A percentile compares a stretch with the other conserved stretches of the same genome.
phyloP scores from a whole-genome alignment of 2,888 invertebrate genomes.

The Spodoptera littoralis region DNA sequence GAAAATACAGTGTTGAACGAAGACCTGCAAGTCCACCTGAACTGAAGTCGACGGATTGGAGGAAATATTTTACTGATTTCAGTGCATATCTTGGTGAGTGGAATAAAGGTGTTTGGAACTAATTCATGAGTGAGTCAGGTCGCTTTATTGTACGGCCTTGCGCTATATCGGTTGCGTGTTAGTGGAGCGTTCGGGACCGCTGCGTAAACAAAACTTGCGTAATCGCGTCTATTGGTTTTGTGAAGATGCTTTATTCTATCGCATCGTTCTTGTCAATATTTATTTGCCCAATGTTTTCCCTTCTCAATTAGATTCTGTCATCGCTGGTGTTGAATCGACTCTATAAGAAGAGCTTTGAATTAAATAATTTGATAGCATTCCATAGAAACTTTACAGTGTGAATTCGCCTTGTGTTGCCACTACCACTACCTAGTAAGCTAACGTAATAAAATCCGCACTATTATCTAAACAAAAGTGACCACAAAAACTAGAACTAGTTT shows the following conservation, averaged over 20 bases:
- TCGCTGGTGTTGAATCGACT: too few species aligned
- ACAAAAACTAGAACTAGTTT: constrained; percentile 25
- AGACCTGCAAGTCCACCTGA: constrained; percentile 77
- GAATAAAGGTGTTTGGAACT: constrained; percentile 55
- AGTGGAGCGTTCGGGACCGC: constrained; percentile 80
- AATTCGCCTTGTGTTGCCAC: too few species aligned
- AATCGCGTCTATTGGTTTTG: constrained; percentile 69
- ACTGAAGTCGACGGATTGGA: constrained; percentile 81
- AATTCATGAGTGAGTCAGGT: constrained; percentile 77
- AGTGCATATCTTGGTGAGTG: constrained; percentile 87
- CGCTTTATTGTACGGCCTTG: constrained; percentile 83
- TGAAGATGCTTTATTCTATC: constrained; percentile 45
- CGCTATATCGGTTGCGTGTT: constrained; percentile 84
- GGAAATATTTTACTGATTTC: constrained; percentile 85
- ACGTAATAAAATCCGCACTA: constrained; percentile 27
- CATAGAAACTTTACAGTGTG: too few species aligned
- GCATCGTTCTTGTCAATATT: constrained; percentile 29
- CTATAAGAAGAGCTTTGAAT: too few species aligned
- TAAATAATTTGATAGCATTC: too few species aligned
- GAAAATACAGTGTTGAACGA: constrained; percentile 86
- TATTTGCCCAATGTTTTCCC: constrained; percentile 30
- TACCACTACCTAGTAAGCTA: constrained; percentile 7
- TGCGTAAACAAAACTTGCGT: constrained; percentile 83
- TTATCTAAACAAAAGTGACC: constrained; percentile 1
- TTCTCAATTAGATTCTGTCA: constrained; percentile 3